Conservation (phyloP, 2,888 invertebrate genomes). For the Liopterus haemorrhoidalis region DNA sequence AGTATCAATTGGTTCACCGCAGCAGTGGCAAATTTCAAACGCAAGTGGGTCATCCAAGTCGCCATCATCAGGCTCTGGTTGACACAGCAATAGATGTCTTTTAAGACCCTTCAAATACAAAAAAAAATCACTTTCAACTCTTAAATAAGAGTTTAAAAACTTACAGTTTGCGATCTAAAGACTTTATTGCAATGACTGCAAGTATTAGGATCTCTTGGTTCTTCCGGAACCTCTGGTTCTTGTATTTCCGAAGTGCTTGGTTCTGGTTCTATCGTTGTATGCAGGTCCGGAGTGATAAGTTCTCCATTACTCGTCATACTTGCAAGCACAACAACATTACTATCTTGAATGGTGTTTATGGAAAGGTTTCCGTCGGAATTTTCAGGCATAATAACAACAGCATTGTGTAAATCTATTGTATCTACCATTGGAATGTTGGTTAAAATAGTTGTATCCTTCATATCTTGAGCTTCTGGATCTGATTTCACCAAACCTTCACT, state of each 20-base stretch:
- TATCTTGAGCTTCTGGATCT: neutral
- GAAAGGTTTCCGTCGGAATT: constrained; percentile 3
- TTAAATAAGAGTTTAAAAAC: constrained; percentile 1
- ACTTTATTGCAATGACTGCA: constrained; percentile 13
- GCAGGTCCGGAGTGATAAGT: constrained; percentile 16
- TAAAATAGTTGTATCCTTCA: constrained; percentile 10
- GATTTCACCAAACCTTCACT: constrained; percentile 15
- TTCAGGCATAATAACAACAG: constrained; percentile 18
- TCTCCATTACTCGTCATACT: constrained; percentile 16
- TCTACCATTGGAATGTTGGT: constrained; percentile 14
- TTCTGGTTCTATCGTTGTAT: neutral
- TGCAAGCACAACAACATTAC: constrained; percentile 13
- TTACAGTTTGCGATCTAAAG: constrained; percentile 20
- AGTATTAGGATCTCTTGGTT: constrained; percentile 14
- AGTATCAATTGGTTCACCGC: constrained; percentile 52
- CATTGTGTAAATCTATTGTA: constrained; percentile 10
- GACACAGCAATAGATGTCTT: constrained; percentile 42
- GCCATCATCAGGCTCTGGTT: constrained; percentile 31
- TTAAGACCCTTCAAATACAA: constrained; percentile 41
- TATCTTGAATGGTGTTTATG: constrained; percentile 1
- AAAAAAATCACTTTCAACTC: too few species aligned
- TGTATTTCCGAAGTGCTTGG: constrained; percentile 16
- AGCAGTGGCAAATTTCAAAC: constrained; percentile 51
- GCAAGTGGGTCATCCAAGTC: constrained; percentile 41
- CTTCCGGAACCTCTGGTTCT: constrained; percentile 7